phyloP scores from a whole-genome alignment of 2,797 vertebrate species.

The Loriculus beryllinus region DNA sequence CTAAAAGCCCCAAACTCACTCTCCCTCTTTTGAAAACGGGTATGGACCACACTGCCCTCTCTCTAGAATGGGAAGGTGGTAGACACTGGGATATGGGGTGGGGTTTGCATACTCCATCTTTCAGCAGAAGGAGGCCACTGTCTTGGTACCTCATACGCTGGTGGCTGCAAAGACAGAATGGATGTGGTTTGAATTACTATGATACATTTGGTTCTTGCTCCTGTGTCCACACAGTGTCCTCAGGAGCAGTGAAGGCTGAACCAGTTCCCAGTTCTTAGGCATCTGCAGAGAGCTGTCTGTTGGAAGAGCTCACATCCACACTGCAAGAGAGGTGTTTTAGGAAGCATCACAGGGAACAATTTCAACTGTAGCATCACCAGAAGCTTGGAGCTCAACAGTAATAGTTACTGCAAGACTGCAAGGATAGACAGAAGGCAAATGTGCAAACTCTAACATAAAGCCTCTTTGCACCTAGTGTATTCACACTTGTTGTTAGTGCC shows the following conservation, averaged over 20 bases:
- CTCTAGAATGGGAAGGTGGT: neutral
- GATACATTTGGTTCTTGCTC: neutral
- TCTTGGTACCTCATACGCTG: neutral
- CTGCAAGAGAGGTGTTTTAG: neutral
- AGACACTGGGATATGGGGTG: neutral
- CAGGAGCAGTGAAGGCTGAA: neutral
- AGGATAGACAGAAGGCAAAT: neutral
- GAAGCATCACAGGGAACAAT: neutral
- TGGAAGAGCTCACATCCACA: neutral
- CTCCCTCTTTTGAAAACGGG: neutral
- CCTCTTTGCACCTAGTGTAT: neutral
- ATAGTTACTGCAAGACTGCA: neutral
- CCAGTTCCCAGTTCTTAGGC: neutral
- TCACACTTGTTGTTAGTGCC: neutral
- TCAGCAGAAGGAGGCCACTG: neutral
- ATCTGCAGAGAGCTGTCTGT: neutral
- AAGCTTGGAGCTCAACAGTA: neutral
- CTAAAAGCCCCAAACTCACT: conserved; percentile 13
- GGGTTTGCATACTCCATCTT: neutral
- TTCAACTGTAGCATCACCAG: neutral
- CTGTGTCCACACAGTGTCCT: neutral
- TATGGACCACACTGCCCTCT: neutral
- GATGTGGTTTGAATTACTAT: neutral
- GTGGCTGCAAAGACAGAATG: neutral
- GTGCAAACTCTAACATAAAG: neutral